Evolutionary conservation across 2,797 vertebrate species (phyloP), one percentile per base, ranked within the genome.

Genomic region (Coendou prehensilis): DNA sequence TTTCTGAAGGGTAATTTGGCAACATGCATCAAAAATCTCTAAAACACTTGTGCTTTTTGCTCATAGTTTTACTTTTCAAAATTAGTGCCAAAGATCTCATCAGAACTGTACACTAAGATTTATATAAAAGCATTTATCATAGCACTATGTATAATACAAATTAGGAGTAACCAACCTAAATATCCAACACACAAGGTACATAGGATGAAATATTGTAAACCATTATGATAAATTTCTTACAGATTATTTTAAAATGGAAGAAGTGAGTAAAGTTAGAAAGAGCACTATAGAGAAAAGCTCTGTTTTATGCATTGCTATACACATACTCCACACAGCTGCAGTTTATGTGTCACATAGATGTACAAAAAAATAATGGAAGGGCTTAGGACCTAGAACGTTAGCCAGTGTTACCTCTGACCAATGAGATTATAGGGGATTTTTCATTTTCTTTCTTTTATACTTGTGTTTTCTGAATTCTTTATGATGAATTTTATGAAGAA

Each of bases 1-100:
- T 94, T 89, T 93, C 86, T 85, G 67, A 96, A 92, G 78, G 56
- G 41, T 80, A 88, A 96, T 95, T 96, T 96, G 93, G 56, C 90
- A 97, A 63, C n/a, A 50, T 76, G 9, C 54, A 82, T 88, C 67
- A 97, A 90, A 89, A 91, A 75, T 81, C 22, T 67, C 64, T 75
- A 17, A 83, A 76, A 84, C 75, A 81, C 13, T 76, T 94, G 88
- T 2, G 33, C 26, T 95, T 78, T 89, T 95, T 95, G 33, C 71
- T 93, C 79, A 90, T 57, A 83, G 26, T 91, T 94, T 45, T 92
- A 26, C 33, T 84, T 94, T 37, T 95, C 89, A 64, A 96, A 97
- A 87, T 87, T 57, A 89, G 87, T 87, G 63, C 50, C 80, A 93
- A 92, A 37, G 37, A 76, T 76, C 80, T 91, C 75, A 84, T 89